These are phyloP conservation scores for Drosophila macrothrix DNA, from an alignment of 2,888 invertebrate genomes.

Conservation along the genomic window DNA sequence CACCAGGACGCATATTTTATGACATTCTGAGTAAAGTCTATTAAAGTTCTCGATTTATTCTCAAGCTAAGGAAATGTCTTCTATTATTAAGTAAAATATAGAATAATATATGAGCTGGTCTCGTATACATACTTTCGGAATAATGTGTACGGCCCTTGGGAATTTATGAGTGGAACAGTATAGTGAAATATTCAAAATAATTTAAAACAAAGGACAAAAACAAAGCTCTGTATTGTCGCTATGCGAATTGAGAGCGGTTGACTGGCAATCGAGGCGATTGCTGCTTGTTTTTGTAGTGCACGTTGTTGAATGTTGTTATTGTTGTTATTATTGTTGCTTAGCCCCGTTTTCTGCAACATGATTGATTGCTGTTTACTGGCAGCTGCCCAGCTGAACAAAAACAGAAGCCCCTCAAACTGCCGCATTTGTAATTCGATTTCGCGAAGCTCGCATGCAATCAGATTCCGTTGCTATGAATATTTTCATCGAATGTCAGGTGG, in stretches of 20 bases:
- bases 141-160: neutral
- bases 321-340: constrained; percentile 11
- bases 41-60: fast-evolving
- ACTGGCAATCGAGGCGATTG: constrained; percentile 8
- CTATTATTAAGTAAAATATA: neutral
- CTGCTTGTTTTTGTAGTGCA: constrained; percentile 29
- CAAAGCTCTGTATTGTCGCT: constrained; percentile 6
- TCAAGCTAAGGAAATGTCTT: neutral
- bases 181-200: neutral
- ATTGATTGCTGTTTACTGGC: constrained; percentile 72
- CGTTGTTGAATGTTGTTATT: constrained; percentile 19
- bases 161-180: neutral
- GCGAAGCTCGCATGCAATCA: constrained; percentile 33
- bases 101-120: no score
- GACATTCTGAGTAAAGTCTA: neutral
- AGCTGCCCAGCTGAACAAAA: constrained; percentile 4
- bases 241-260: constrained; percentile 17
- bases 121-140: neutral
- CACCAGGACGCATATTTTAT: neutral
- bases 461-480: constrained; percentile 45
- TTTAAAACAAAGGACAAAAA: constrained; percentile 12
- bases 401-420: constrained; percentile 14
- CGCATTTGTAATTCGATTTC: constrained; percentile 56
- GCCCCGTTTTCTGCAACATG: constrained; percentile 35
- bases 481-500: constrained; percentile 52